A percentile compares a stretch with the other conserved stretches of the same genome.
Evolutionary conservation across 1,140 invertebrate species (phyloP).

Genomic region (Leucophenga varia): DNA sequence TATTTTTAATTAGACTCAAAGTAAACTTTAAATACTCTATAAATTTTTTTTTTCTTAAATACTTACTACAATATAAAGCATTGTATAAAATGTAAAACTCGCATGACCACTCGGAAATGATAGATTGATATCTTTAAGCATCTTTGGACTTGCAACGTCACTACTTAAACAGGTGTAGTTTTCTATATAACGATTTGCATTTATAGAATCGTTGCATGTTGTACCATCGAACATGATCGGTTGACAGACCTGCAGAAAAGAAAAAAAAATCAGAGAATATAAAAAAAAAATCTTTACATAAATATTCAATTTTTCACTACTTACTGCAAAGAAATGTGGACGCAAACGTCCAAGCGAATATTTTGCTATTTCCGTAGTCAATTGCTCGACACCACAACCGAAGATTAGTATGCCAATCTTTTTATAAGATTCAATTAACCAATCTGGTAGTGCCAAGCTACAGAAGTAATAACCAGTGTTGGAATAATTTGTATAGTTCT

Average conservation of each 20-base stretch:
- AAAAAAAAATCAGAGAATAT: neutral
- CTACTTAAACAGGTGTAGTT: conserved; percentile 66
- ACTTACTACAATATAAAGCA: conserved; percentile 78
- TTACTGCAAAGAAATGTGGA: conserved; percentile 83
- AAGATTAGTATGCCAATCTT: conserved; percentile 79
- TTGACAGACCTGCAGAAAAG: neutral
- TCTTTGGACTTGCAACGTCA: conserved; percentile 58
- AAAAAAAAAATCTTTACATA: too few relatives aligned
- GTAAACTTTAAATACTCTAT: neutral
- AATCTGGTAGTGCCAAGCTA: conserved; percentile 65
- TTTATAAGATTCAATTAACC: conserved; percentile 70
- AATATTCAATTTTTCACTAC: too few relatives aligned
- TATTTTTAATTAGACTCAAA: neutral
- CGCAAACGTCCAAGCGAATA: conserved; percentile 86
- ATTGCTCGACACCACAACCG: conserved; percentile 76
- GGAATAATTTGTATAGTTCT: conserved; percentile 6
- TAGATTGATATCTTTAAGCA: conserved; percentile 71
- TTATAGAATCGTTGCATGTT: conserved; percentile 47
- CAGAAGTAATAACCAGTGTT: conserved; percentile 55
- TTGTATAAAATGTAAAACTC: conserved; percentile 76
- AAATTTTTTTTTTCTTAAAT: neutral
- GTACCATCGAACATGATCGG: conserved; percentile 1
- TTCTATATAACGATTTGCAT: conserved; percentile 66
- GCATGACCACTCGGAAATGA: conserved; percentile 83
- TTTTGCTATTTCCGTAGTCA: conserved; percentile 87